These are phyloP conservation scores for Lithobates pipiens DNA, from an alignment of 2,797 vertebrate genomes.

Conservation along the genomic window DNA sequence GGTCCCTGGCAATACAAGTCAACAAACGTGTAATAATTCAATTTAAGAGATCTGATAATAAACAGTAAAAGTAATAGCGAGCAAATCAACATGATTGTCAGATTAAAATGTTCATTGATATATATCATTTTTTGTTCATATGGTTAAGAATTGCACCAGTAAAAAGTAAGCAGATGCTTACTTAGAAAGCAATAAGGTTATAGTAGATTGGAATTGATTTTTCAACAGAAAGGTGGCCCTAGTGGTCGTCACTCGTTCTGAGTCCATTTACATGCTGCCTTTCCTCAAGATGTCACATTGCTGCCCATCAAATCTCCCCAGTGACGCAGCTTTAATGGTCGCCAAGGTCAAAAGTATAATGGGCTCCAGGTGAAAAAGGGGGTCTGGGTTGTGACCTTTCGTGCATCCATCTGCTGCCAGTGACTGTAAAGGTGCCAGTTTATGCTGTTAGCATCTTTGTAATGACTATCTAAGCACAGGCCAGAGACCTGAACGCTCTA, in stretches of 20 bases:
- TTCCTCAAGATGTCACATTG: background rate
- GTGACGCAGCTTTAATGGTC: background rate
- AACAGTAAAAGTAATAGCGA: background rate
- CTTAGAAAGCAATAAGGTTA: background rate
- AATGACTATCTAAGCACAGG: background rate
- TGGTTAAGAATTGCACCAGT: background rate
- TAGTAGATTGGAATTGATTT: slow-evolving; percentile 3
- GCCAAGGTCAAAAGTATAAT: background rate
- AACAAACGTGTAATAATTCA: background rate
- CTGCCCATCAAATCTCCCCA: background rate
- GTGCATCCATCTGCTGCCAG: background rate
- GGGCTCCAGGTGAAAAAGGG: slow-evolving; percentile 5
- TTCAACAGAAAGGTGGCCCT: background rate
- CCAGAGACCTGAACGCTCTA: background rate
- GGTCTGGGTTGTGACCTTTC: background rate
- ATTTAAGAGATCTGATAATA: background rate
- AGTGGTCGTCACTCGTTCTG: background rate
- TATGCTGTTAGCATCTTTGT: background rate
- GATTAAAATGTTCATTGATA: background rate
- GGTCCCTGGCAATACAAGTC: no score
- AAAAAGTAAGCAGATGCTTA: background rate
- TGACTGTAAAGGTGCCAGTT: background rate
- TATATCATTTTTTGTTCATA: background rate
- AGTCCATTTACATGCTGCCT: background rate
- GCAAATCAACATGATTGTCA: background rate